Evolutionary conservation across 2,113 vertebrate genomes (phyloP).

Genomic region (Fulica atra): DNA sequence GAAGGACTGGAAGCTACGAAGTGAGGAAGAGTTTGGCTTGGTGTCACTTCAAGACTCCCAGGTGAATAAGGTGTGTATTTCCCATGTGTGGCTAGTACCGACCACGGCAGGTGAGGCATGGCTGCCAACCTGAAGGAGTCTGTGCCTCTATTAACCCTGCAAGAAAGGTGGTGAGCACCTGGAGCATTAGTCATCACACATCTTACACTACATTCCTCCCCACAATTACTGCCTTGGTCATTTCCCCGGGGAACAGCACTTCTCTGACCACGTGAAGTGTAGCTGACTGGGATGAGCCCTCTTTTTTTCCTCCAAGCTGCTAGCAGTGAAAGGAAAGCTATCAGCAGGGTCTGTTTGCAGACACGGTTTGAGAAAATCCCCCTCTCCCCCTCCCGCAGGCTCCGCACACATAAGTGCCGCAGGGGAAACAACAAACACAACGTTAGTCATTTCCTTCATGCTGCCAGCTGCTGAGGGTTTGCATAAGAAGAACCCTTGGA

Average conservation of each 20-base stretch:
- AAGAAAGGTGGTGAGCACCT: neutral
- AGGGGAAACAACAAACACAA: slow-evolving; percentile 32
- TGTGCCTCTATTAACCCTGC: neutral
- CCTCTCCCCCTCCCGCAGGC: neutral
- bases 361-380: neutral
- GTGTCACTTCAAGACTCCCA: neutral
- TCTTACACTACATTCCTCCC: neutral
- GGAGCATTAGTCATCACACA: neutral
- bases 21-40: neutral
- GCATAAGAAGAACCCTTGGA: slow-evolving; percentile 65
- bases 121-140: neutral
- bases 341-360: slow-evolving; percentile 24
- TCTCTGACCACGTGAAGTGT: neutral
- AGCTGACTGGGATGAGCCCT: fast-evolving
- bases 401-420: neutral
- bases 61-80: neutral
- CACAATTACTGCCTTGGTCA: neutral
- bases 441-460: slow-evolving; percentile 32
- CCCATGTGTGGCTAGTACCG: neutral
- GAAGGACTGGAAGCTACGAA: neutral
- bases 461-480: slow-evolving; percentile 63
- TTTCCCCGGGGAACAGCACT: neutral
- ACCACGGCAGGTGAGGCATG: neutral
- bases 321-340: slow-evolving; percentile 27
- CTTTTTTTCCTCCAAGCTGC: neutral